Conservation (phyloP, 1,140 invertebrate genomes). For the Phymorhynchus buccinoides region DNA sequence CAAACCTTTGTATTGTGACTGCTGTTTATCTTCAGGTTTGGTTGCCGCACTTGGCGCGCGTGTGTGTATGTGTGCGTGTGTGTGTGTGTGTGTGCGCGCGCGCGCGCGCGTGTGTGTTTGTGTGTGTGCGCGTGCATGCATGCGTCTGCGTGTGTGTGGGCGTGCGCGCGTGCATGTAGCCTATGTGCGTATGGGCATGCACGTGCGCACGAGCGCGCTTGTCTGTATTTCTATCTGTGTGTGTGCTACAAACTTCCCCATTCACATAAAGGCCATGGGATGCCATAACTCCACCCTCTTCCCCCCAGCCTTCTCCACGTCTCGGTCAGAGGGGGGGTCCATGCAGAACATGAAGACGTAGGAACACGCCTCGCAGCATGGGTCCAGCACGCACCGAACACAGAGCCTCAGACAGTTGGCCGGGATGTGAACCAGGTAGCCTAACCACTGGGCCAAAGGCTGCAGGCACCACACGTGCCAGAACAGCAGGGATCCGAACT, state of each 20-base stretch:
- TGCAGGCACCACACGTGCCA: constrained; percentile 71
- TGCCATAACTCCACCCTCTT: neutral
- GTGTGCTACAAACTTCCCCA: neutral
- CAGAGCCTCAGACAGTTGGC: neutral
- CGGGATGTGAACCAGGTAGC: neutral
- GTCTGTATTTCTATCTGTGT: neutral
- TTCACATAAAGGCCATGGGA: neutral
- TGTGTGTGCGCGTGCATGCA: too few species aligned
- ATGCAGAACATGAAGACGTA: constrained; percentile 20
- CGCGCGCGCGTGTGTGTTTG: too few species aligned
- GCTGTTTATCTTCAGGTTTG: too few species aligned
- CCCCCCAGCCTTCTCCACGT: neutral
- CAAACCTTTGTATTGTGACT: too few species aligned
- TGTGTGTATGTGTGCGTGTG: too few species aligned
- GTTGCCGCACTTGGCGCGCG: too few species aligned
- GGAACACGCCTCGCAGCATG: neutral
- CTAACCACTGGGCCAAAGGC: constrained; percentile 50
- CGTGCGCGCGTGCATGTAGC: too few species aligned
- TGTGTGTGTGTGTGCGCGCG: too few species aligned
- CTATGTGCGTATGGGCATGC: too few species aligned
- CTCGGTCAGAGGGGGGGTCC: neutral
- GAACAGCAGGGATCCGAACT: constrained; percentile 84
- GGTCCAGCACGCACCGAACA: neutral
- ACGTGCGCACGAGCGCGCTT: too few species aligned
- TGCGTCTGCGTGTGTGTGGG: too few species aligned